Percentiles rank a stretch among this genome's conserved stretches.
Conservation (phyloP, 2,113 vertebrate species). For the Polypterus bichir region DNA sequence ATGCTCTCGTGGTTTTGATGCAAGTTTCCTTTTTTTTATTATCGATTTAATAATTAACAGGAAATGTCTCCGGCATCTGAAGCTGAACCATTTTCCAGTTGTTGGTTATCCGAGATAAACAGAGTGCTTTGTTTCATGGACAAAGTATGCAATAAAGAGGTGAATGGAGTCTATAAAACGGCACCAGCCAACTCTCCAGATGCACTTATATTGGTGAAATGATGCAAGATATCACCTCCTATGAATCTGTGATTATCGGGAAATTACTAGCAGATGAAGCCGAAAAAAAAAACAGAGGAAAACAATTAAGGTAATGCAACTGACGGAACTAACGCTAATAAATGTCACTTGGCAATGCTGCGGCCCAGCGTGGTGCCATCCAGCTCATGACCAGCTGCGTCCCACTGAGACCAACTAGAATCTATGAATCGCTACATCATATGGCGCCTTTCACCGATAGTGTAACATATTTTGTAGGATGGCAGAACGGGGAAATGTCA, state of each 20-base stretch:
- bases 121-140: conserved; percentile 42
- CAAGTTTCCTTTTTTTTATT: conserved; percentile 12
- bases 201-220: conserved; percentile 22
- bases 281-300: conserved; percentile 15
- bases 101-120: conserved; percentile 28
- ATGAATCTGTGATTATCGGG: conserved; percentile 36
- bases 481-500: too few relatives aligned
- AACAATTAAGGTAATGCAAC: conserved; percentile 25
- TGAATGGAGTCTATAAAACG: conserved; percentile 37
- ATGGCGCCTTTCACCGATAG: too few relatives aligned
- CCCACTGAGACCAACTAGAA: too few relatives aligned
- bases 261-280: conserved; percentile 43
- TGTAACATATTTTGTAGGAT: too few relatives aligned
- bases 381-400: too few relatives aligned
- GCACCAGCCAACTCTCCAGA: neutral
- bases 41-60: conserved; percentile 17
- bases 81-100: conserved; percentile 21
- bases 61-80: conserved; percentile 30
- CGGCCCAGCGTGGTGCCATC: too few relatives aligned
- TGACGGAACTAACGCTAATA: too few relatives aligned
- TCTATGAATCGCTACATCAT: too few relatives aligned
- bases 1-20: too few relatives aligned
- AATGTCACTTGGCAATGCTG: too few relatives aligned
- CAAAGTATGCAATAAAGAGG: conserved; percentile 34
- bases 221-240: conserved; percentile 33